Conservation (phyloP, 1,140 invertebrate genomes). For the Pomacea maculata region DNA sequence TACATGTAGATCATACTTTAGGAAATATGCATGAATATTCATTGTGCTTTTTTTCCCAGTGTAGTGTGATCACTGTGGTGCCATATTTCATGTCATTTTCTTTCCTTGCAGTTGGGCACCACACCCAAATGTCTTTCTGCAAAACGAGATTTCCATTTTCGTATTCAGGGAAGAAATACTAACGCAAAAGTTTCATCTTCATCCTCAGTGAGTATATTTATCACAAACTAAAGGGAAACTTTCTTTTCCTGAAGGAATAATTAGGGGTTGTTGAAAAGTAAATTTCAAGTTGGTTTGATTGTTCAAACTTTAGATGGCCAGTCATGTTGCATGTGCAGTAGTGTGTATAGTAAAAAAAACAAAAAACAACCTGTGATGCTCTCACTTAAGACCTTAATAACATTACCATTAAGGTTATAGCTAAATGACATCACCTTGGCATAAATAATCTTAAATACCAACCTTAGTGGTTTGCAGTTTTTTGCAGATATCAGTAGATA, state of each 20-base stretch:
- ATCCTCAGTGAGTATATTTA: conserved; percentile 28
- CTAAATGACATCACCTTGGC: neutral
- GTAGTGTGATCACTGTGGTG: no score
- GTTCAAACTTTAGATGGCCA: neutral
- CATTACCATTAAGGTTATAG: neutral
- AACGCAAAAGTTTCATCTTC: conserved; percentile 44
- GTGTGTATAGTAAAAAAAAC: neutral
- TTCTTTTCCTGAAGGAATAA: neutral
- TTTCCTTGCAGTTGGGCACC: conserved; percentile 32
- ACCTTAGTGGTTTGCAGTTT: no score
- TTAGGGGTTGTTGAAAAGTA: neutral
- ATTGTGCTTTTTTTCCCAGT: no score
- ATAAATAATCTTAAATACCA: no score
- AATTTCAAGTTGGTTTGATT: neutral
- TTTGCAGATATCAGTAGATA: no score
- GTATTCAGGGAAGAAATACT: conserved; percentile 50
- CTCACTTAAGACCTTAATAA: neutral
- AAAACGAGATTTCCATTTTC: conserved; percentile 47
- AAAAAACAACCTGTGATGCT: neutral
- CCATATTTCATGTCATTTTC: neutral
- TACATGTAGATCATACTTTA: neutral
- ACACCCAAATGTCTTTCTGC: conserved; percentile 24
- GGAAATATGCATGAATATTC: neutral
- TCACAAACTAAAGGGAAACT: neutral
- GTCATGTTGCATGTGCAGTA: neutral